Base-by-base conservation (phyloP, 2,113 vertebrate species). In the Athene cunicularia region DNA sequence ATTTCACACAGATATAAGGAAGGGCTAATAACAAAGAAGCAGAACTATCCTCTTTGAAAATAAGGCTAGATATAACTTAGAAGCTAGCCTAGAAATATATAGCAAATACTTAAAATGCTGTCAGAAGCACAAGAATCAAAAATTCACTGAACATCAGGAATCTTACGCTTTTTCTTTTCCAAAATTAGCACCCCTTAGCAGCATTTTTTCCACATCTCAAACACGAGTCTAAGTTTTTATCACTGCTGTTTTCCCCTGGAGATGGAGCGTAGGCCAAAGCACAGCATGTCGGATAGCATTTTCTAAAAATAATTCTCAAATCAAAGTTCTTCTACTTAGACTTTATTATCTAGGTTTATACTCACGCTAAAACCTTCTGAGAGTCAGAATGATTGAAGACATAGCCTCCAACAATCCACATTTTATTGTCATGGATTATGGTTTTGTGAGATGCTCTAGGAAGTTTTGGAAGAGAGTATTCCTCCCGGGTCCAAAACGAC, bases 371-470 rank as follows among this genome's bases (percentile, higher is more conserved):
- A 97, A 99, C 99, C 98, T 99, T 99, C 96, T 98, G 98, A 93
- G 99, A 99, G 96, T 99, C 98, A 12, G 99, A 99, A 91, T 99
- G 97, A 97, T 99, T 99, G 98, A 99, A 99, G 98, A 99, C 99
- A 59, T 99, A 99, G 81, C 99, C 99, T 37, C 99, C 99, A 32
- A 99, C 97, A 84, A 99, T 95, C 99, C 99, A 99, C 99, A 99
- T 99, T 95, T 98, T 81, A 37, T 98, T 98, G 90, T 98, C 98
- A 62, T 99, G 98, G 97, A 99, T 98, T 80, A 99, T 88, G 0
- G 99, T 98, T 98, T 99, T 99, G 96, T 99, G 99, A 94, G 99
- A 99, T 7, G 99, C 99, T 91, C 99, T 98, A 12, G 99, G 98
- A 85, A 99, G 98, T 55, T 99, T 99, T 3, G 98, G 93, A 59